Conservation (phyloP, 2,113 vertebrate genomes). For the Rostratula benghalensis region DNA sequence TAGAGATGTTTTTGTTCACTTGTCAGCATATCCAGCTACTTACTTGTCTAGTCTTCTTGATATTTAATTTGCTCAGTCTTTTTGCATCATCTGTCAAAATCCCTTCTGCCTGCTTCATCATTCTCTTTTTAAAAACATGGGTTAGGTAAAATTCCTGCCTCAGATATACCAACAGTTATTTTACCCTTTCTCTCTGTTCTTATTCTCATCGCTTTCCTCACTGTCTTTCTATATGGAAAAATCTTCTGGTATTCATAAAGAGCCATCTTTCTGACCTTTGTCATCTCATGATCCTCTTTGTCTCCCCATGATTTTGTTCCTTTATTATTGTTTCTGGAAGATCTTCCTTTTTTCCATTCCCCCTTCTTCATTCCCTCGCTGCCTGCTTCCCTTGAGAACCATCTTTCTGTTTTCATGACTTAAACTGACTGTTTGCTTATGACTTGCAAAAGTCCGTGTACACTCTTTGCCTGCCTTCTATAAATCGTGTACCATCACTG, state of each 20-base stretch:
- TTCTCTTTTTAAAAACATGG: not conserved
- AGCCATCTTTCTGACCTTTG: not conserved
- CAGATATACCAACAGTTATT: not conserved
- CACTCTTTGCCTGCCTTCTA: not conserved
- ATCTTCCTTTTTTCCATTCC: not conserved
- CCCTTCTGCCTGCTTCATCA: not conserved
- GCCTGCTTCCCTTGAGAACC: not conserved
- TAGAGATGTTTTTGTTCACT: not conserved
- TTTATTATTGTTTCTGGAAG: not conserved
- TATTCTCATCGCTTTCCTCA: not conserved
- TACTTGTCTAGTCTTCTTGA: not conserved
- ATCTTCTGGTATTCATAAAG: not conserved
- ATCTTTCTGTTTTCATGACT: not conserved
- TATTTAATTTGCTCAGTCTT: not conserved
- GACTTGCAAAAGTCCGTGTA: not conserved
- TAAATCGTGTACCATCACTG: not conserved
- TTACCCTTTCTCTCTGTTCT: not conserved
- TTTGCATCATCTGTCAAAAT: not conserved
- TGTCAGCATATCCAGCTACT: not conserved
- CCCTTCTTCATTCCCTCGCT: not conserved
- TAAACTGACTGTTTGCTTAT: not conserved
- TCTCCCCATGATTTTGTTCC: not conserved
- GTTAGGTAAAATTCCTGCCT: no score
- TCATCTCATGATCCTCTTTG: not conserved
- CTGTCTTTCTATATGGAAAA: not conserved